These are phyloP conservation scores for Eupeodes latifasciatus DNA, from an alignment of 2,888 invertebrate genomes.

Conservation along the genomic window DNA sequence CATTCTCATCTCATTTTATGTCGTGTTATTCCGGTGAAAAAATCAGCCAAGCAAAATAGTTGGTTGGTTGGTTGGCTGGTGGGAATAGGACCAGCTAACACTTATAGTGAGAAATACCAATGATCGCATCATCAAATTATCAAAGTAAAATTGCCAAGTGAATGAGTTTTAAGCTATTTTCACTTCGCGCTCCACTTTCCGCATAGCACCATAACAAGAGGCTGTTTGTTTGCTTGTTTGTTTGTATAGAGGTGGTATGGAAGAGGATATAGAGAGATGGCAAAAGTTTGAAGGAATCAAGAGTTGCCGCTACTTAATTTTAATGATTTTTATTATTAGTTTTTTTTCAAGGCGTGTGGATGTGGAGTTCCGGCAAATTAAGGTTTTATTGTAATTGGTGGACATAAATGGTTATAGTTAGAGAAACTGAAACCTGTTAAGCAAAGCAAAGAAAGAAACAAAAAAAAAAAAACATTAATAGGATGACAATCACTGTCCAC, in stretches of 20 bases:
- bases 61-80: too few relatives aligned
- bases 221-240: too few relatives aligned
- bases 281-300: not conserved
- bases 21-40: constrained; percentile 32
- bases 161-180: constrained; percentile 72
- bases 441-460: too few relatives aligned
- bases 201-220: not conserved
- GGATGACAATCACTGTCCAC: too few relatives aligned
- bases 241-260: not conserved
- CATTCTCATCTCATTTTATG: not conserved
- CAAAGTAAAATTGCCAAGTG: constrained; percentile 73
- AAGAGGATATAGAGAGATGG: not conserved
- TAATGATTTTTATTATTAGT: constrained; percentile 12
- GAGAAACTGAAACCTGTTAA: too few relatives aligned
- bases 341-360: not conserved
- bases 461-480: too few relatives aligned
- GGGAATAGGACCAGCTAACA: not conserved
- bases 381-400: not conserved
- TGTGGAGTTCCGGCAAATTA: not conserved
- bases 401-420: not conserved
- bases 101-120: constrained; percentile 49
- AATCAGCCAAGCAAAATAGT: constrained; percentile 3
- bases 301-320: constrained; percentile 27
- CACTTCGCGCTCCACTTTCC: constrained; percentile 15
- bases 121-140: constrained; percentile 75